A percentile compares a stretch with the other conserved stretches of the same genome.
Evolutionary conservation across 2,797 vertebrate genomes (phyloP).

Genomic region (Anguilla anguilla): DNA sequence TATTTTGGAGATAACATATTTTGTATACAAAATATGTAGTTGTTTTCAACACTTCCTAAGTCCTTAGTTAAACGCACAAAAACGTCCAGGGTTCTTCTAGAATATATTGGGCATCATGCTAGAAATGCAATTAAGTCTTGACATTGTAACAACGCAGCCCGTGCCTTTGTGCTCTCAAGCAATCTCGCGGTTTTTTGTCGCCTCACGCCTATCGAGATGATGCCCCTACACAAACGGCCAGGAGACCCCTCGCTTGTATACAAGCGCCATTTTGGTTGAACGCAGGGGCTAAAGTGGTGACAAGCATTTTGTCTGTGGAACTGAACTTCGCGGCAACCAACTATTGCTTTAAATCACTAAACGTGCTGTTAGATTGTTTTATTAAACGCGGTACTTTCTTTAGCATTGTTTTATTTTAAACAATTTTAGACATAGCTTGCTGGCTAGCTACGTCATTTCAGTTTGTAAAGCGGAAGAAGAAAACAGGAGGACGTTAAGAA

Average conservation of each 20-base stretch:
- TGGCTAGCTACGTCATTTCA: background rate
- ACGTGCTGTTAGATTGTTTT: background rate
- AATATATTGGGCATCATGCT: too few species aligned
- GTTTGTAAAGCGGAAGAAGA: constrained; percentile 17
- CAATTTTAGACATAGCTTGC: background rate
- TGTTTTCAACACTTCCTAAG: too few species aligned
- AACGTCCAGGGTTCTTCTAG: too few species aligned
- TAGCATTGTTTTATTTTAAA: background rate
- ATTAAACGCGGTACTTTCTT: background rate
- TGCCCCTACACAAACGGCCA: constrained; percentile 10
- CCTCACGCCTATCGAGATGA: background rate
- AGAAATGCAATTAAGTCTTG: too few species aligned
- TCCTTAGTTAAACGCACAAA: too few species aligned
- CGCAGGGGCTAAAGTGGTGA: background rate
- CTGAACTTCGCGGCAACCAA: background rate
- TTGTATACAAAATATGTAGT: too few species aligned
- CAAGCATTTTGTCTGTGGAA: background rate
- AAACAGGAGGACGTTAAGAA: constrained; percentile 29
- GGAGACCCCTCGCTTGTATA: constrained; percentile 29
- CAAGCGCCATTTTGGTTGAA: constrained; percentile 35
- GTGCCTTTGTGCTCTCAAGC: background rate
- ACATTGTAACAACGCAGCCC: background rate
- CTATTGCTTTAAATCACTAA: background rate
- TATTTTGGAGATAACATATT: too few species aligned
- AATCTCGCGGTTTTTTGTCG: constrained; percentile 24